These are phyloP conservation scores for Diplodus puntazzo DNA, from an alignment of 2,797 vertebrate genomes.

Conservation along the genomic window DNA sequence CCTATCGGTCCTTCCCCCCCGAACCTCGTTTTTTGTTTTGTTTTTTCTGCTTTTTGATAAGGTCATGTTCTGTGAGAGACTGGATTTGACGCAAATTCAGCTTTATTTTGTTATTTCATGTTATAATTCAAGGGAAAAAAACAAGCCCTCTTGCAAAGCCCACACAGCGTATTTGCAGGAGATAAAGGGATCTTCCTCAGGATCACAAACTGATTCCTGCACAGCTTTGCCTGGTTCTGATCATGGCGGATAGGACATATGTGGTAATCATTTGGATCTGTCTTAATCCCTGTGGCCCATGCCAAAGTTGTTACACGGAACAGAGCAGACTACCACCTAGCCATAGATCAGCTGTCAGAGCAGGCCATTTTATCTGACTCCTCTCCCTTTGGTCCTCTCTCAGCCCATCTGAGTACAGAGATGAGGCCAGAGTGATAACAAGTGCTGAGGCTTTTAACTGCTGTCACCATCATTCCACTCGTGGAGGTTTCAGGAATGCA, in stretches of 20 bases:
- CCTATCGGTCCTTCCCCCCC: conserved; percentile 55
- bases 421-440: conserved; percentile 74
- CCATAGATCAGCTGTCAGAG: conserved; percentile 77
- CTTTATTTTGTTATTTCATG: conserved; percentile 43
- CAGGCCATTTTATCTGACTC: conserved; percentile 72
- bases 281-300: conserved; percentile 66
- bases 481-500: conserved; percentile 54
- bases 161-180: conserved; percentile 45
- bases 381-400: conserved; percentile 66
- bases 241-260: conserved; percentile 60
- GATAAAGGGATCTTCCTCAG: conserved; percentile 60
- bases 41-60: conserved; percentile 65
- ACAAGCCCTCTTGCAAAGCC: conserved; percentile 36
- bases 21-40: conserved; percentile 49
- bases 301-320: conserved; percentile 67
- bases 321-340: conserved; percentile 61
- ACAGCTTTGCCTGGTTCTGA: conserved; percentile 51
- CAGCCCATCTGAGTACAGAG: conserved; percentile 68
- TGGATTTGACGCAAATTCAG: conserved; percentile 55
- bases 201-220: conserved; percentile 46
- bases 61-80: conserved; percentile 58
- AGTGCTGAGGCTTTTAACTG: conserved; percentile 72
- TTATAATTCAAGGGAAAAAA: conserved; percentile 54
- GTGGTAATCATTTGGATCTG: conserved; percentile 70
- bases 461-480: conserved; percentile 58